A percentile compares a stretch with the other conserved stretches of the same genome.
phyloP scores from a whole-genome alignment of 2,113 vertebrate species.

The Toxostoma redivivum region DNA sequence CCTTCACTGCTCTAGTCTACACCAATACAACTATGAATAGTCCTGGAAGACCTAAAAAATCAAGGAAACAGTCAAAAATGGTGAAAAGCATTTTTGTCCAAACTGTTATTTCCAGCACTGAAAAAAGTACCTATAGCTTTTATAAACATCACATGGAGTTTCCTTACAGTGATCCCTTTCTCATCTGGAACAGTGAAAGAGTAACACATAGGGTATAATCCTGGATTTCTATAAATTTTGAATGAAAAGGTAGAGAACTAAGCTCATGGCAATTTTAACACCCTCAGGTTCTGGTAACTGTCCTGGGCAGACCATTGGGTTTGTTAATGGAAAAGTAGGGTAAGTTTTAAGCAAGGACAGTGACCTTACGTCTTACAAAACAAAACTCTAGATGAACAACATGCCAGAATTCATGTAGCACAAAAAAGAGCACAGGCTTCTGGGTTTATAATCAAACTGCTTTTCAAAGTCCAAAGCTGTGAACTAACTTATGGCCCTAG shows the following conservation, averaged over 20 bases:
- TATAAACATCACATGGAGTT: not conserved
- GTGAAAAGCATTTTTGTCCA: not conserved
- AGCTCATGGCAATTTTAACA: not conserved
- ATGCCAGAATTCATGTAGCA: not conserved
- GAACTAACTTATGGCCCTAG: not conserved
- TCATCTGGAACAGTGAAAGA: accelerated
- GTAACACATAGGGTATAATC: not conserved
- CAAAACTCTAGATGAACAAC: not conserved
- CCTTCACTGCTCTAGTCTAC: not conserved
- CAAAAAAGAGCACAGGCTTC: not conserved
- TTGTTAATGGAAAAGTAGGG: not conserved
- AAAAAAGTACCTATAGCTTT: not conserved
- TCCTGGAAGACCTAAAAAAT: not conserved
- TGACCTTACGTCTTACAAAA: not conserved
- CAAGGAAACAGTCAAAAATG: not conserved
- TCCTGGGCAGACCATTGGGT: not conserved
- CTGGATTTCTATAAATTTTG: not conserved
- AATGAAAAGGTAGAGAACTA: not conserved
- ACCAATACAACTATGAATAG: not conserved
- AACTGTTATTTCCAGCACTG: not conserved
- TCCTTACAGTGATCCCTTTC: not conserved
- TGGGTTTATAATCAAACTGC: not conserved
- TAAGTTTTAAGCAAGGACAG: not conserved
- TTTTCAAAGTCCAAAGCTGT: not conserved
- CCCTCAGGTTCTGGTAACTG: not conserved